Evolutionary conservation across 2,888 invertebrate species (phyloP), one percentile per base, ranked within the genome.

Genomic region (Diplolepis rosae): DNA sequence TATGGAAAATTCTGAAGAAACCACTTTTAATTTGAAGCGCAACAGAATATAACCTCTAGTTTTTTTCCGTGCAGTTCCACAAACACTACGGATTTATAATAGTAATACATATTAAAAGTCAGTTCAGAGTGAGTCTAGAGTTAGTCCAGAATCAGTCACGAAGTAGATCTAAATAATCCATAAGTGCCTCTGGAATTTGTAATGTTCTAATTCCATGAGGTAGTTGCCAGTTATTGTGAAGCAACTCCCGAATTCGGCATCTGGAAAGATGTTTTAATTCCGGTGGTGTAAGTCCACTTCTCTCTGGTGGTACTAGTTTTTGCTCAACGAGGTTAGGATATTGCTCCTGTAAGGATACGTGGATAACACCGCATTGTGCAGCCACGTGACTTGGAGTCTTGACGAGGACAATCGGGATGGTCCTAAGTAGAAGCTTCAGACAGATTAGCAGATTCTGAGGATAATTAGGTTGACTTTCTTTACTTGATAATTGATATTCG

Each of bases 181-280:
- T 92, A 73, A 95, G 86, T 32, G 91, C 89, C 48, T 90, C 88
- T 0, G 95, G 95, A 77, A 95, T 88, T 4, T 93, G 92, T 61
- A 96, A 85, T 22, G 91, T 91, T 77, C 91, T 90, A 76, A 95
- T 94, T 13, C 95, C 95, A 77, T 92, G 91, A 0, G 96, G 96
- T 50, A 96, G 86, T 78, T 93, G 93, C 88, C 93, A 94, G 83
- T 94, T 94, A 39, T 90, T 81, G 90, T 93, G 92, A 61, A 96
- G 88, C 69, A 89, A 86, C 54, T 93, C 89, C 71, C 96, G 91
- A 52, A 96, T 92, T 24, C 89, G 89, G 85, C 95, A 95, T 75
- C 95, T 91, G 80, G 94, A 93, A 2, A 96, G 88, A 87, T 96
- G 95, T 78, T 93, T 94, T 69, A 96, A 89, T 79, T 94, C 93